Evolutionary conservation across 2,888 invertebrate species (phyloP), one percentile per base, ranked within the genome.

Genomic region (Melieria crassipennis): DNA sequence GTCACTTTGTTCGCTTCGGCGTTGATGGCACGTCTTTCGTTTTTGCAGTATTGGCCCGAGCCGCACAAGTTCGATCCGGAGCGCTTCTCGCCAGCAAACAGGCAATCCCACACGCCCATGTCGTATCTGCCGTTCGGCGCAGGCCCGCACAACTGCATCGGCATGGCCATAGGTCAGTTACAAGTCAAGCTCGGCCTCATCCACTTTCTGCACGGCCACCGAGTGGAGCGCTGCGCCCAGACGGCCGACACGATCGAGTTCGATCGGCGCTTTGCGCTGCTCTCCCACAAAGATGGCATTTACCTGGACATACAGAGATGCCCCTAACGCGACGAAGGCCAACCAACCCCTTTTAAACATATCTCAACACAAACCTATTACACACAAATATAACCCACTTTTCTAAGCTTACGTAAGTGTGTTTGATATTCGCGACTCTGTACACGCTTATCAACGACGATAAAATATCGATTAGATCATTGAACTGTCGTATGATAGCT

Each of bases 11-110:
- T 30, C 30, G 30, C 30, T 30, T 30, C 30, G 30, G 30, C 30
- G 30, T 30, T 30, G 30, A 30, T 30, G 30, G 30, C 30, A 30
- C 1, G 3, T 3, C 2, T 43, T 43, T 30, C n/a, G 2, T 16
- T 58, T 5, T 61, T 65, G 1, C 65, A 85, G 86, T 84, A 84
- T 72, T 86, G 86, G 80, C 84, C 85, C 4, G 79, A 86, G 45
- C 86, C 86, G 6, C 79, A 84, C 4, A 78, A 75, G n/a, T 86
- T 86, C 62, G 81, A 86, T 76, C 86, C 86, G 42, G 86, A 86
- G 65, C 81, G 86, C 42, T 86, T 86, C 70, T 79, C 77, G 10
- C 73, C 81, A 0, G 81, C 80, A 43, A 84, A 84, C 57, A 82
- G 80, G 55, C 64, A 74, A 2, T 78, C 75, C 3, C 81, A 85